Conservation (phyloP, 2,113 vertebrate genomes). For the Cephalopterus ornatus region DNA sequence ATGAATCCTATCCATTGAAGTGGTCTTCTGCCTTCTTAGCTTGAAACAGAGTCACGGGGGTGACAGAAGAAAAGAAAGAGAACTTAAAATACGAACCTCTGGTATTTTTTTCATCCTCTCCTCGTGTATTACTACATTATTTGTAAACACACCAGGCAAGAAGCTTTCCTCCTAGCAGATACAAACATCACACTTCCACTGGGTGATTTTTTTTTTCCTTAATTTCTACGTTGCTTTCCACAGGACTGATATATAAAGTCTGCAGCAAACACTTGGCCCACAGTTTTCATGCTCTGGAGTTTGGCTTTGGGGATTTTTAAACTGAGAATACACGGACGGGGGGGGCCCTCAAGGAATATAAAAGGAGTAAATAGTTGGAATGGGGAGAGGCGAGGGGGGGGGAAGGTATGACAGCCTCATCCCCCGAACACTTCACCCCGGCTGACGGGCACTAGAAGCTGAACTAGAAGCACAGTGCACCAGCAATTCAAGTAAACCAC, state of each 20-base stretch:
- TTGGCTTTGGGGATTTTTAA: neutral
- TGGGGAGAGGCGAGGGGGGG: accelerated
- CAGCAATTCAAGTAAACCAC: accelerated
- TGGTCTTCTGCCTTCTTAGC: neutral
- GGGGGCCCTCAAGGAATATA: accelerated
- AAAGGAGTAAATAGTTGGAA: neutral
- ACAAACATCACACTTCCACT: neutral
- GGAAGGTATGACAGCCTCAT: neutral
- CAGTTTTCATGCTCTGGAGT: neutral
- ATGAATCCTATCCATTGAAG: neutral
- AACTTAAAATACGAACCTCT: neutral
- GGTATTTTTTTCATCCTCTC: neutral
- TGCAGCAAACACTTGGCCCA: neutral
- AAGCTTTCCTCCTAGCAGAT: neutral
- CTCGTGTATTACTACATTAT: neutral
- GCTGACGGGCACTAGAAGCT: no score
- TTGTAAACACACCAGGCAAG: neutral
- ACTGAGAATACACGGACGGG: neutral
- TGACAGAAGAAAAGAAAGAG: neutral
- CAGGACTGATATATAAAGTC: accelerated
- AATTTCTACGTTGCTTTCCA: neutral
- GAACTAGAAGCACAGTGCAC: accelerated
- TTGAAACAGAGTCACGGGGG: accelerated
- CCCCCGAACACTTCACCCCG: neutral
- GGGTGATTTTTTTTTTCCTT: neutral